These are phyloP conservation scores for Corvus cornix DNA, from an alignment of 2,113 vertebrate species.

Conservation along the genomic window DNA sequence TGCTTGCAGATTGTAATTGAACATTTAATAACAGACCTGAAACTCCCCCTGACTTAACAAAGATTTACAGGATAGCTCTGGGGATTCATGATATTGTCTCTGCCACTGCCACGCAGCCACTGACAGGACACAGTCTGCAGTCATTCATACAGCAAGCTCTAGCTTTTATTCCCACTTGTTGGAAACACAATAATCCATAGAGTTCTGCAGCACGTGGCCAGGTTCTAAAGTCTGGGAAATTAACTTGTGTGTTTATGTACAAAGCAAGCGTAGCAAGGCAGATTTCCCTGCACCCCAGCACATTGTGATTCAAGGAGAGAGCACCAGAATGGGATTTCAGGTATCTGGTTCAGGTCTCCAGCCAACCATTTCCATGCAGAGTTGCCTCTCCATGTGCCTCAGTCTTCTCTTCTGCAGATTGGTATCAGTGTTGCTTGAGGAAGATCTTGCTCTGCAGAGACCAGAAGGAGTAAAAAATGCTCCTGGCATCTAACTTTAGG, in stretches of 20 bases:
- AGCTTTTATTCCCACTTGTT: background rate
- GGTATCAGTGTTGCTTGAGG: background rate
- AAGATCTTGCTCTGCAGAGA: background rate
- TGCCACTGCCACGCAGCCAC: rapidly evolving
- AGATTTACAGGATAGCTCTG: background rate
- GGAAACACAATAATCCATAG: background rate
- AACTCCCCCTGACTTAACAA: constrained; percentile 10
- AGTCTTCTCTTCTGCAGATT: background rate
- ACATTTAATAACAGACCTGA: constrained; percentile 5
- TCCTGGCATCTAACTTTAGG: background rate
- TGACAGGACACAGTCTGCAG: background rate
- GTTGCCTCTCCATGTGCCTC: background rate
- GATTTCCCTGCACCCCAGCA: background rate
- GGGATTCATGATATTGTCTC: background rate
- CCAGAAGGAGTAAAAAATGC: background rate
- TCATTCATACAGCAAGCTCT: background rate
- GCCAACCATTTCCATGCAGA: background rate
- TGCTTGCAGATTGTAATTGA: constrained; percentile 12
- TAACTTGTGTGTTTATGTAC: background rate
- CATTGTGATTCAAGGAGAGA: rapidly evolving
- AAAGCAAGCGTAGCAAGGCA: background rate
- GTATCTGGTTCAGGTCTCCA: background rate
- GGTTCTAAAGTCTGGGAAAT: background rate
- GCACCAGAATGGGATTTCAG: background rate
- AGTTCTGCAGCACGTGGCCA: background rate